phyloP scores from a whole-genome alignment of 2,888 invertebrate species.

The Rhorus exstirpatorius region DNA sequence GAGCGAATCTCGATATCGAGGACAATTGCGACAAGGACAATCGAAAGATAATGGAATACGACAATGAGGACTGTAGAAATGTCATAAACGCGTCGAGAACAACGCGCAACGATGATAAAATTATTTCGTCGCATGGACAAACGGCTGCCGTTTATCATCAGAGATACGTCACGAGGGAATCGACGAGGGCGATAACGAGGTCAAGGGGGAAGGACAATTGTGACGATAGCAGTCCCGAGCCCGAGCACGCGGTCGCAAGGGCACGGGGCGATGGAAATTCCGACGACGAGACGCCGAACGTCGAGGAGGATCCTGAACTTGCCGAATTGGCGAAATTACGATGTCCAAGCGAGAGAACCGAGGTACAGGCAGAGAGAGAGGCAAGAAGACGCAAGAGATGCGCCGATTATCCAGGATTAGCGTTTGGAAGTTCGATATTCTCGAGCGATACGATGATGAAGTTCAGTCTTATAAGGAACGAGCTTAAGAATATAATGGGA shows the following conservation, averaged over 20 bases:
- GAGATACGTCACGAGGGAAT: constrained; percentile 47
- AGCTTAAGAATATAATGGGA: constrained; percentile 98
- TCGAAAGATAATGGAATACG: constrained; percentile 6
- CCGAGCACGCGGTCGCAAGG: constrained; percentile 86
- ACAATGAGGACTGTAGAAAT: constrained; percentile 33
- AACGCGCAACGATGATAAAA: constrained; percentile 48
- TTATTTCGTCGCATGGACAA: constrained; percentile 40
- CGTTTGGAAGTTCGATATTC: constrained; percentile 96
- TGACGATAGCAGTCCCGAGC: constrained; percentile 73
- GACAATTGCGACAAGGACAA: constrained; percentile 4
- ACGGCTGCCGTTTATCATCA: constrained; percentile 22
- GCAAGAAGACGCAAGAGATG: constrained; percentile 92
- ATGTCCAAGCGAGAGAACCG: constrained; percentile 96
- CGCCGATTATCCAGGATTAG: constrained; percentile 96
- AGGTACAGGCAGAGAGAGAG: constrained; percentile 95
- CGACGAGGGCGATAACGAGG: constrained; percentile 36
- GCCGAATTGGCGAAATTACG: constrained; percentile 94
- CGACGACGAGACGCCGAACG: constrained; percentile 83
- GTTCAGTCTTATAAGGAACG: constrained; percentile 98
- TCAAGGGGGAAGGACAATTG: constrained; percentile 69
- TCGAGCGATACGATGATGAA: constrained; percentile 99
- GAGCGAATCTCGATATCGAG: not conserved
- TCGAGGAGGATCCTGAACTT: constrained; percentile 92
- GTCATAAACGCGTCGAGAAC: constrained; percentile 15
- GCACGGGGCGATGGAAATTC: constrained; percentile 84